Evolutionary conservation across 2,113 vertebrate species (phyloP), one percentile per base, ranked within the genome.

Genomic region (Callocephalon fimbriatum): DNA sequence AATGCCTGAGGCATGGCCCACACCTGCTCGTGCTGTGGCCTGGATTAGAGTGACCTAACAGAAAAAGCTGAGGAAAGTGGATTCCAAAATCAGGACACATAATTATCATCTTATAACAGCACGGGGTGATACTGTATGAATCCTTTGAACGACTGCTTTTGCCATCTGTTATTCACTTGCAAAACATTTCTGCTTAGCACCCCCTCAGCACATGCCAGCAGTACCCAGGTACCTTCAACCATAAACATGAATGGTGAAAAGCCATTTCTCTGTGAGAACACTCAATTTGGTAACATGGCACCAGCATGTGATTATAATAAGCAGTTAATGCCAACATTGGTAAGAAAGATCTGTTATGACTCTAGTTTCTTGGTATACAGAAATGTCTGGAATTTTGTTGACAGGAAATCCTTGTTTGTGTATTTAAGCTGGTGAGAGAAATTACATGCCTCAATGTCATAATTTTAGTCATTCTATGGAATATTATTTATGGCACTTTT

Each of bases 141-240:
- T 44, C 26, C 51, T 82, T 51, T 59, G 61, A 95, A 85, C 59
- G 35, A 81, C 35, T 93, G 66, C 65, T 63, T 92, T 93, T 79
- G 44, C 92, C 94, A 95, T 97, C 92, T 95, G 94, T 48, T 88
- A 17, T 56, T 82, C 66, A 51, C 37, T 86, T 73, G 27, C 44
- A 72, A 79, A 74, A 54, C 31, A 16, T 13, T 87, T 77, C 38
- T 72, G 44, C 58, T 92, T 14, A 27, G 15, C n/a, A 6, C 38
- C 26, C 75, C 23, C 48, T 88, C 37, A 37, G 15, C 0, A 2
- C 26, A 56, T 0, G 0, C 48, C 72, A 90, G 7, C 10, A 65
- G 7, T 50, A 81, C 25, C 51, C 45, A 54, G 32, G 10, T 56
- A 32, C 56, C 32, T 81, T 59, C 32, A 71, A 2, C 7, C 22